Percentiles rank a stretch among this genome's conserved stretches.
These are phyloP conservation scores for Chironomus riparius DNA, from an alignment of 2,888 invertebrate genomes.

Conservation along the genomic window DNA sequence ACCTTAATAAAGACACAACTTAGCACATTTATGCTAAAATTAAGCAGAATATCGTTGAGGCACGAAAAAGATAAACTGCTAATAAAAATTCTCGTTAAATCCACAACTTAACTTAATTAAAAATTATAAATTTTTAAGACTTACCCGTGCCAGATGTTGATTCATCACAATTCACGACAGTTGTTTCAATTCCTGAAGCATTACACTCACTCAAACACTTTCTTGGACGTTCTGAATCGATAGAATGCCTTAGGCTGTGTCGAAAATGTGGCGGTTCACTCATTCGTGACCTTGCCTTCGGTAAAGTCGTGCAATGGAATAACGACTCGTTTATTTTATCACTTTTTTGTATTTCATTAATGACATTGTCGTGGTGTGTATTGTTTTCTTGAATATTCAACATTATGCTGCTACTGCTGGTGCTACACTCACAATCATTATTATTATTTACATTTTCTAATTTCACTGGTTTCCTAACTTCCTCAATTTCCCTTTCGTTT, in stretches of 20 bases:
- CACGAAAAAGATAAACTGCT: too few species aligned
- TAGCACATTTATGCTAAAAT: too few species aligned
- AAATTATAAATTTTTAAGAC: not conserved
- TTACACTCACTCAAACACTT: not conserved
- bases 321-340: not conserved
- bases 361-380: not conserved
- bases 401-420: too few species aligned
- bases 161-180: not conserved
- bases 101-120: not conserved
- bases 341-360: not conserved
- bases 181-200: constrained; percentile 11
- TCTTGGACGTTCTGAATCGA: not conserved
- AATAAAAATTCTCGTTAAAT: too few species aligned
- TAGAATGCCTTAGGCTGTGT: constrained; percentile 8
- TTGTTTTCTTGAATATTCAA: too few species aligned
- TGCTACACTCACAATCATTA: too few species aligned
- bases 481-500: not conserved
- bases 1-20: too few species aligned
- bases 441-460: too few species aligned
- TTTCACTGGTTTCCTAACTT: too few species aligned
- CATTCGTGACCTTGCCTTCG: constrained; percentile 13
- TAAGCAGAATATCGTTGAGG: too few species aligned
- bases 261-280: not conserved
- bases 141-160: constrained; percentile 4
- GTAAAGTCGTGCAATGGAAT: not conserved